Conservation (phyloP, 2,888 invertebrate species). For the Cephonodes hylas region DNA sequence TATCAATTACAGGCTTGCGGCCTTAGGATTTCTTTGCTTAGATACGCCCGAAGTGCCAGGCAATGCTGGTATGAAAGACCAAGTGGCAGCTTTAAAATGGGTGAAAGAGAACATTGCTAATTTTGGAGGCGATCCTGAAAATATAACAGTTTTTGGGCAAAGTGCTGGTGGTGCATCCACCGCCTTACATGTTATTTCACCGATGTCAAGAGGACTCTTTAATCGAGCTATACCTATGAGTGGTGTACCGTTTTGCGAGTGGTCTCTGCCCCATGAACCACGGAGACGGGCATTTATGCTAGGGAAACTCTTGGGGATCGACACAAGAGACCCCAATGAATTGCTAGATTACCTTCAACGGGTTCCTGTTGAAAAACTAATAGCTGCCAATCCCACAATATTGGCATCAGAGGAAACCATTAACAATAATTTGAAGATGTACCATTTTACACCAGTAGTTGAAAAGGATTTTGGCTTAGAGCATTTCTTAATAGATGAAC, state of each 20-base stretch:
- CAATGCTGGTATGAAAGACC: slow-evolving; percentile 53
- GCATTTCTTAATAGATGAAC: slow-evolving; percentile 43
- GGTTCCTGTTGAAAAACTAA: slow-evolving; percentile 40
- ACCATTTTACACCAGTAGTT: slow-evolving; percentile 48
- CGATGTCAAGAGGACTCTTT: slow-evolving; percentile 48
- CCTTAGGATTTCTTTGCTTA: slow-evolving; percentile 43
- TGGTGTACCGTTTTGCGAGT: slow-evolving; percentile 46
- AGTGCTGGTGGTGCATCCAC: slow-evolving; percentile 47
- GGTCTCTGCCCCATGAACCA: slow-evolving; percentile 39
- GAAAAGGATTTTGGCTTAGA: slow-evolving; percentile 53
- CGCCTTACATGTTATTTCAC: slow-evolving; percentile 41
- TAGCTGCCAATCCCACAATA: slow-evolving; percentile 35
- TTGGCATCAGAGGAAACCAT: slow-evolving; percentile 37
- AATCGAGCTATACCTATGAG: slow-evolving; percentile 46
- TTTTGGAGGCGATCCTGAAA: slow-evolving; percentile 49
- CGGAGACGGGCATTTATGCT: slow-evolving; percentile 43
- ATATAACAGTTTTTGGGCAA: slow-evolving; percentile 51
- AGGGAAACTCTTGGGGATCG: slow-evolving; percentile 44
- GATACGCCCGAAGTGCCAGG: slow-evolving; percentile 48
- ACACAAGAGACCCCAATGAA: slow-evolving; percentile 41
- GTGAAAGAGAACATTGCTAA: slow-evolving; percentile 40
- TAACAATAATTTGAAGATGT: slow-evolving; percentile 38
- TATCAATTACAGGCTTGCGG: slow-evolving; percentile 50
- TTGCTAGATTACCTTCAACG: slow-evolving; percentile 49
- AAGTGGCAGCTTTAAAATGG: slow-evolving; percentile 47